Evolutionary conservation across 1,140 invertebrate species (phyloP), one percentile per base, ranked within the genome.

Genomic region (Diachasma alloeum): DNA sequence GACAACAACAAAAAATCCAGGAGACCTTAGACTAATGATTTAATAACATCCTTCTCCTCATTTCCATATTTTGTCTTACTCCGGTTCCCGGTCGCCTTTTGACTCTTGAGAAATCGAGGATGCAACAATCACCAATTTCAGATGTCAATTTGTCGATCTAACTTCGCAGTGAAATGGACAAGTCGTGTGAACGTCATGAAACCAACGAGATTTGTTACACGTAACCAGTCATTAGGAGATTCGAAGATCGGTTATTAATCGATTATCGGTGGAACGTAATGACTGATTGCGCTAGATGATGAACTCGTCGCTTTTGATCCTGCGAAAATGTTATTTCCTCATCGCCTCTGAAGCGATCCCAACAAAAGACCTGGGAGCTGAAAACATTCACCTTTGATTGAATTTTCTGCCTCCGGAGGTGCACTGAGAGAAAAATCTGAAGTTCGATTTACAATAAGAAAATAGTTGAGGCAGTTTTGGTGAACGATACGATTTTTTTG

Each of bases 131-230:
- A 26, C 19, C 59, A 53, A 53, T 53, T 19, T 63, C 8, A 63
- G 59, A 63, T 63, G 59, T 63, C 59, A 63, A 63, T 63, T 26
- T 26, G 59, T 31, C 11, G 22, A 9, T 11, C 11, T 11, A 31
- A 63, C 22, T 72, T n/a, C 10, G 31, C 17, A 48, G 39, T 6
- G 0, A 1, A 39, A 42, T 66, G 19, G 48, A 53, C 22, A 63
- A 26, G 53, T 74, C 72, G 72, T 74, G 72, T 74, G 72, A 74
- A 74, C 36, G 11, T 19, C n/a, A 74, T 74, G 36, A 17, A 74
- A 13, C 11, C 19, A 39, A 37, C 17, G 36, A 59, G 48, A 24
- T 37, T 73, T 36, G 15, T 19, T 74, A 19, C 22, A 26, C 22
- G 36, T 72, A 72, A 53, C 70, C 70, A n/a, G n/a, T 53, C 9